Evolutionary conservation across 2,888 invertebrate genomes (phyloP).

Genomic region (Celastrina argiolus): DNA sequence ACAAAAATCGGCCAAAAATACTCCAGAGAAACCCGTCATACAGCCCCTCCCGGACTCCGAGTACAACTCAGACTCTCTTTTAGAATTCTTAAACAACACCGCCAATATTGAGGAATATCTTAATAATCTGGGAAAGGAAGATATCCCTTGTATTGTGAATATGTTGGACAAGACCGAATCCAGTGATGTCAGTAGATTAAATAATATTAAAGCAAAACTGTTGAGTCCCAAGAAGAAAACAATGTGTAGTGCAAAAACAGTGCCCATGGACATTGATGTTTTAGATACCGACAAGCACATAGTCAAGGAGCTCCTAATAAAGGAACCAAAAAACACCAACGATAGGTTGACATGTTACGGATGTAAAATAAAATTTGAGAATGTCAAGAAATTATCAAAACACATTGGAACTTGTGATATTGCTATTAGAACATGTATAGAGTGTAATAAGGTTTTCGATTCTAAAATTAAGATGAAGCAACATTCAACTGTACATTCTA

Average conservation of each 20-base stretch:
- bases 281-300: constrained; percentile 62
- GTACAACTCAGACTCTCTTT: constrained; percentile 68
- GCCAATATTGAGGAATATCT: constrained; percentile 68
- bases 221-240: constrained; percentile 59
- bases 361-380: constrained; percentile 56
- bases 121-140: constrained; percentile 66
- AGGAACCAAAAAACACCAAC: constrained; percentile 48
- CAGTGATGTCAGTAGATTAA: constrained; percentile 41
- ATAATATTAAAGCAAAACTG: constrained; percentile 46
- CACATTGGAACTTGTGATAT: constrained; percentile 62
- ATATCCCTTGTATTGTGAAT: constrained; percentile 66
- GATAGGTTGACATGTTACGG: constrained; percentile 57
- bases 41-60: constrained; percentile 69
- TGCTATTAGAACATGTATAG: constrained; percentile 56
- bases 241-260: constrained; percentile 35
- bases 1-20: constrained; percentile 50
- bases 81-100: constrained; percentile 69
- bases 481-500: constrained; percentile 52
- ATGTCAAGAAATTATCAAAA: constrained; percentile 52
- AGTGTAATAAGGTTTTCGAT: constrained; percentile 59
- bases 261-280: constrained; percentile 63
- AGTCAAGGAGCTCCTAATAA: constrained; percentile 56
- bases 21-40: constrained; percentile 55
- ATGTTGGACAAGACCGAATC: constrained; percentile 62
- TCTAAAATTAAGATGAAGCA: constrained; percentile 61